Evolutionary conservation across 2,888 invertebrate genomes (phyloP), one percentile per base, ranked within the genome.

Genomic region (Cylloceria caligata): DNA sequence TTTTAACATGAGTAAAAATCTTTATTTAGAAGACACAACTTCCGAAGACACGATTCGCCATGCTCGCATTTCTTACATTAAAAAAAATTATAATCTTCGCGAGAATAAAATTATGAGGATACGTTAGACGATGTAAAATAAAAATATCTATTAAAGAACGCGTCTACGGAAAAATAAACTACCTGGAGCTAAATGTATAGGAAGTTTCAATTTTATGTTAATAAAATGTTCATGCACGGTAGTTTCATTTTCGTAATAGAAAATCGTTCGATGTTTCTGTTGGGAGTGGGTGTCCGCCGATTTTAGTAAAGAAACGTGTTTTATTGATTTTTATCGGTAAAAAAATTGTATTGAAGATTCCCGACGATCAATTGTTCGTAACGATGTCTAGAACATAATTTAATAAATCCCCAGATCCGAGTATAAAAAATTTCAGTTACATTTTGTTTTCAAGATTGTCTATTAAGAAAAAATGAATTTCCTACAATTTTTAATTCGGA

Each of bases 21-120:
- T 82, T 82, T 81, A 81, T 77, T 77, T 19, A 68, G 69, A 81
- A 81, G 69, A 77, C 67, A 72, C 60, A 42, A 77, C 49, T 76
- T 36, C 77, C 67, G 76, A 81, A 81, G 78, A 81, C 78, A 81
- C 78, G 78, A 65, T 13, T 13, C 62, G 55, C 73, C 55, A 73
- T 64, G 3, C 19, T 52, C 68, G 68, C 52, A 3, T 69, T 69
- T 39, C n/a, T 39, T 52, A 39, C 24, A n/a, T 55, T 39, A 55
- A 30, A 30, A 64, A 45, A 64, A 64, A 64, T 1, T 42, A 42
- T 39, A 49, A 47, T n/a, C 30, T 67, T 21, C 5, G 27, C 16
- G 11, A n/a, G 30, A 49, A 24, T 36, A 39, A 39, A 39, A 24
- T 68, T n/a, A 39, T 55, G 27, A 39, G 16, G 7, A 11, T 24